Evolutionary conservation across 2,797 vertebrate genomes (phyloP).

Genomic region (Phylloscopus collybita): DNA sequence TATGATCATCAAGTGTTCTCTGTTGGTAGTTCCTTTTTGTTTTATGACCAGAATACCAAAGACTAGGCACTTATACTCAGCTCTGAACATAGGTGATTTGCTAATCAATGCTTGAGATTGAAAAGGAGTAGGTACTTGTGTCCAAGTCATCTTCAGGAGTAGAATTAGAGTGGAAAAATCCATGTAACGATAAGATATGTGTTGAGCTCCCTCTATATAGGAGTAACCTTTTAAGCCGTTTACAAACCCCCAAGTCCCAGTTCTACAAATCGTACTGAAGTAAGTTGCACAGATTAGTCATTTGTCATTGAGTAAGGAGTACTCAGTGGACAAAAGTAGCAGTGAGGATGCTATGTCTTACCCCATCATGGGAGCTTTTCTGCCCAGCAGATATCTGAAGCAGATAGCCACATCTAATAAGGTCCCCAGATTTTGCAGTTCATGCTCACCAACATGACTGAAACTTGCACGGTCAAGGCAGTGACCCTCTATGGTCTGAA

Average conservation of each 20-base stretch:
- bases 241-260: not conserved
- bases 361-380: accelerated
- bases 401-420: not conserved
- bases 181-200: not conserved
- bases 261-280: not conserved
- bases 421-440: not conserved
- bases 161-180: not conserved
- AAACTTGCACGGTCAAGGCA: not conserved
- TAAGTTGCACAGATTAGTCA: not conserved
- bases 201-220: not conserved
- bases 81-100: not conserved
- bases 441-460: accelerated
- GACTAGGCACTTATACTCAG: not conserved
- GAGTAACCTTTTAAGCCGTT: not conserved
- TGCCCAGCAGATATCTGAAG: not conserved
- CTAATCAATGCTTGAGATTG: not conserved
- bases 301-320: not conserved
- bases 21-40: not conserved
- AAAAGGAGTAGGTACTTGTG: not conserved
- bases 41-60: not conserved
- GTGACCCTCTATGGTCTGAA: not conserved
- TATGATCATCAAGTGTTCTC: not conserved
- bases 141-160: not conserved
- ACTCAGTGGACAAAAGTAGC: not conserved
- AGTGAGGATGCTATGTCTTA: not conserved